phyloP scores from a whole-genome alignment of 1,140 invertebrate species.

The Papilio aristodemus region DNA sequence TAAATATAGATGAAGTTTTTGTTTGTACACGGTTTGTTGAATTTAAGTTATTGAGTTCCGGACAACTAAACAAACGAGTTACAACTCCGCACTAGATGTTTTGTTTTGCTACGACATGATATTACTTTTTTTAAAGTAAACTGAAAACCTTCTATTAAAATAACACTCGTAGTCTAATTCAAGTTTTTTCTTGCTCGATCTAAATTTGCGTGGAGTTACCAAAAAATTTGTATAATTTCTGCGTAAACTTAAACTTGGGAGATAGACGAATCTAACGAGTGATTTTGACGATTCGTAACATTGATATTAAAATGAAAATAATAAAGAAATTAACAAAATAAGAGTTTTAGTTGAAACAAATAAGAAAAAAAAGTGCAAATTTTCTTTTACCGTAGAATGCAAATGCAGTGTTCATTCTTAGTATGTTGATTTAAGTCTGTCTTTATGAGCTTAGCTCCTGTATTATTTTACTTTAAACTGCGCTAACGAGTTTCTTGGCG shows the following conservation, averaged over 20 bases:
- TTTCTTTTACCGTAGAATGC: slow-evolving; percentile 37
- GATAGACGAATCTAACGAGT: too few species aligned
- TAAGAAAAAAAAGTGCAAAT: slow-evolving; percentile 32
- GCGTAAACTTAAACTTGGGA: too few species aligned
- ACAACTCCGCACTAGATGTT: not conserved
- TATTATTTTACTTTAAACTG: slow-evolving; percentile 44
- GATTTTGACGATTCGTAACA: not conserved
- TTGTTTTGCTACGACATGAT: not conserved
- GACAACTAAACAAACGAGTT: slow-evolving; percentile 1
- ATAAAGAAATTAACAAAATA: not conserved
- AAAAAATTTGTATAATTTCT: too few species aligned
- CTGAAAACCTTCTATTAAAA: not conserved
- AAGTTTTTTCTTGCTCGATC: not conserved
- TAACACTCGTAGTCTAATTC: not conserved
- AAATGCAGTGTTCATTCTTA: slow-evolving; percentile 44
- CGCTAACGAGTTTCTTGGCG: slow-evolving; percentile 46
- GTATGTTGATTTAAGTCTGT: slow-evolving; percentile 42
- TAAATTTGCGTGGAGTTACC: not conserved
- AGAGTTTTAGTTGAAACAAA: slow-evolving; percentile 2
- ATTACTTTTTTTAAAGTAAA: not conserved
- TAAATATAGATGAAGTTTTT: slow-evolving; percentile 15
- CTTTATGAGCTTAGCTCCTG: slow-evolving; percentile 45
- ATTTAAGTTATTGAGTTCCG: slow-evolving; percentile 6
- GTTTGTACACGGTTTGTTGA: slow-evolving; percentile 6
- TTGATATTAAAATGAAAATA: not conserved